Evolutionary conservation across 1,140 invertebrate genomes (phyloP), one percentile per base, ranked within the genome.

Genomic region (Pogonus chalceus): DNA sequence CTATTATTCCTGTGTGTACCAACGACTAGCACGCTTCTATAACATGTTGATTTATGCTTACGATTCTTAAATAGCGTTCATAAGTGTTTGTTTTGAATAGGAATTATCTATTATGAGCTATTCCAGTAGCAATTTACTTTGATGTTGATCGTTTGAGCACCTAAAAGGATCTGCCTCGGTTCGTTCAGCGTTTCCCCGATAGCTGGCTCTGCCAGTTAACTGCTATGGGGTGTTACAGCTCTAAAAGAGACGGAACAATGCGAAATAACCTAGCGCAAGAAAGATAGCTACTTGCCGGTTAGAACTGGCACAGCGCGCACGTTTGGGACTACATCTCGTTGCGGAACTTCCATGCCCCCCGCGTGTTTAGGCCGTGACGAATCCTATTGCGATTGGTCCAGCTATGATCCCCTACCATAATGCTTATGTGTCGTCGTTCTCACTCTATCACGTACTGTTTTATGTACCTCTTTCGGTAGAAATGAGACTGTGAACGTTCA

Each of bases 331-430:
- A 53, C 55, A 61, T 57, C 55, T 51, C 60, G 64, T 64, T 62
- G 67, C 37, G 37, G 37, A 43, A 4, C 4, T 18, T 12, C 9
- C 37, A 43, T 18, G 9, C 37, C 9, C 37, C 9, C 37, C 37
- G 37, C 18, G 62, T 66, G 65, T 61, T 60, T 52, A 51, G 54
- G 57, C 61, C 58, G 62, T 65, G 63, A 69, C 65, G 64, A 65
- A 68, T 67, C 60, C 58, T 53, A 60, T 62, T 62, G 62, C 65
- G 54, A 66, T 67, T 68, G 65, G 67, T 62, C 58, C 65, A 57
- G 61, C 59, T 62, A 63, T 57, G 62, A 62, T 62, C 64, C 59
- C 66, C 65, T 67, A 62, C 63, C 62, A 67, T 64, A 60, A 62
- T 60, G 51, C 37, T 49, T 49, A 23, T 49, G 23, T 49, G 9